Conservation (phyloP, 2,797 vertebrate genomes). For the Crocidura indochinensis region DNA sequence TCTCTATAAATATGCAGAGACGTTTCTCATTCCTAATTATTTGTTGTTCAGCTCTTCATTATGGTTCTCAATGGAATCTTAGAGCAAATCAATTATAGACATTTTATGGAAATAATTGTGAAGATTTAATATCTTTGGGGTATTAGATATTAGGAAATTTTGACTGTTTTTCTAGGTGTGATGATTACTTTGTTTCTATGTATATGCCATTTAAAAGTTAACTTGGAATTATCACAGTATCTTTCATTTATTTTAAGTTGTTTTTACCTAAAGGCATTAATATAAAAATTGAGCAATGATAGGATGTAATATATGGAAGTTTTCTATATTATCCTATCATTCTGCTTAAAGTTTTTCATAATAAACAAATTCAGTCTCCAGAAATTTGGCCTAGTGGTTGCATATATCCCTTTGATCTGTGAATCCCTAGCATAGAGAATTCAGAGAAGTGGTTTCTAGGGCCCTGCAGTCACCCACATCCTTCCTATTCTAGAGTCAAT, state of each 20-base stretch:
- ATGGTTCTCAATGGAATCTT: no score
- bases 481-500: no score
- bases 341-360: neutral
- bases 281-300: neutral
- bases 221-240: neutral
- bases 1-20: neutral
- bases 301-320: neutral
- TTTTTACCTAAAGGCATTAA: neutral
- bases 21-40: neutral
- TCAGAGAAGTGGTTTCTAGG: no score
- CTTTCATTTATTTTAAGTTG: neutral
- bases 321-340: neutral
- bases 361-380: no score
- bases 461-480: no score
- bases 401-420: no score
- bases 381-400: no score
- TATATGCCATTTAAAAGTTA: slow-evolving; percentile 12
- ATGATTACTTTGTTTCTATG: neutral
- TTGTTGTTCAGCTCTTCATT: no score
- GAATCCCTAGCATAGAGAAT: no score
- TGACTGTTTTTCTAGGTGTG: neutral
- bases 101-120: neutral
- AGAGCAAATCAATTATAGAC: neutral
- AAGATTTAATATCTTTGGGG: neutral
- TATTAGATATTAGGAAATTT: neutral